These are phyloP conservation scores for Luidia sarsii DNA, from an alignment of 53 echinoderm and acorn worm species.

Conservation along the genomic window DNA sequence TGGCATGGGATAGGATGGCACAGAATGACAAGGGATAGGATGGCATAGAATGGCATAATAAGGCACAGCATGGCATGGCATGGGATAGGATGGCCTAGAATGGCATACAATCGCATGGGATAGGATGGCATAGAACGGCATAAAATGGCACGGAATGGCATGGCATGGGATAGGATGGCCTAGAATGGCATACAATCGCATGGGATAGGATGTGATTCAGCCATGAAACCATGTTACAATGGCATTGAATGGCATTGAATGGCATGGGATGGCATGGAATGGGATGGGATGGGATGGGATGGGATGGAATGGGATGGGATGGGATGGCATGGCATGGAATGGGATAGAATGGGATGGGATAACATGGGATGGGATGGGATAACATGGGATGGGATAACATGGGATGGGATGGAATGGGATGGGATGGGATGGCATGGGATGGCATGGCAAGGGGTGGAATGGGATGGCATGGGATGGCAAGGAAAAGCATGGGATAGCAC, in stretches of 20 bases:
- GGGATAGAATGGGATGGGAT: no score
- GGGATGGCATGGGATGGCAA: neutral
- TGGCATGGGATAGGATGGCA: no score
- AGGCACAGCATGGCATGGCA: no score
- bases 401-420: no score
- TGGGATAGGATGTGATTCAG: constrained; percentile 16
- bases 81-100: no score
- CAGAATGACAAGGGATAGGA: no score
- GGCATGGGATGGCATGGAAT: constrained; percentile 20
- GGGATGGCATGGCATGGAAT: constrained; percentile 26
- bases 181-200: constrained; percentile 4
- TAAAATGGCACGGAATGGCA: neutral
- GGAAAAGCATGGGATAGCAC: neutral
- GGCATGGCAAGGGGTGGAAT: neutral
- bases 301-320: constrained; percentile 14
- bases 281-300: constrained; percentile 25
- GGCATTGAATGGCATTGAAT: constrained; percentile 10
- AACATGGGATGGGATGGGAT: no score
- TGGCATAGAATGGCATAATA: no score
- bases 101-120: no score
- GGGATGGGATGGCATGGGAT: no score
- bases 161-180: neutral
- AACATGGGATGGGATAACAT: no score
- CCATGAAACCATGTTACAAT: no score
- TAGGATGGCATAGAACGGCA: constrained; percentile 7